phyloP scores from a whole-genome alignment of 1,140 invertebrate species.

The Octopus bimaculoides region DNA sequence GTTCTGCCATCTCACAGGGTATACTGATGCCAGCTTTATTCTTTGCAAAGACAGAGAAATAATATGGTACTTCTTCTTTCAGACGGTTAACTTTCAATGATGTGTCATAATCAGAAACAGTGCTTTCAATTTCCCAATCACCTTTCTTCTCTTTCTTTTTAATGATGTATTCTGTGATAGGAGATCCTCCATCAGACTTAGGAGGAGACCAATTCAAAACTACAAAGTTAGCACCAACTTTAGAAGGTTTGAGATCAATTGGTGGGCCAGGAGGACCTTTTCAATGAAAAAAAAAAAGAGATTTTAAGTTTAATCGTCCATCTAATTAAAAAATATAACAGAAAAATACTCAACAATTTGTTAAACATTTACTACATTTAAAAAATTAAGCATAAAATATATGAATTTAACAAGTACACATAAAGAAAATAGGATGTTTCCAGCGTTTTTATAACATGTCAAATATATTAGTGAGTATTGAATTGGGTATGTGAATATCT shows the following conservation, averaged over 20 bases:
- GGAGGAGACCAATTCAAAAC: conserved; percentile 91
- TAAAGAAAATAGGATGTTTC: too few relatives aligned
- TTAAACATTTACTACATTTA: too few relatives aligned
- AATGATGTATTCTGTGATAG: conserved; percentile 63
- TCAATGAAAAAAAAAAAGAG: conserved; percentile 8
- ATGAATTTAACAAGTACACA: too few relatives aligned
- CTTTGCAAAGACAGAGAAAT: conserved; percentile 88
- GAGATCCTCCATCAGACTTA: conserved; percentile 85
- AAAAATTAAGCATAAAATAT: too few relatives aligned
- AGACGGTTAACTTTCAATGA: conserved; percentile 82
- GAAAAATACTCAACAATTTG: too few relatives aligned
- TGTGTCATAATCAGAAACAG: conserved; percentile 74
- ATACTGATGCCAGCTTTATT: conserved; percentile 92
- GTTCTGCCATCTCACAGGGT: conserved; percentile 72
- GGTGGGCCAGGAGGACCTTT: conserved; percentile 73
- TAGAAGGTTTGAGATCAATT: conserved; percentile 86
- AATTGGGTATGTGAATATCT: too few relatives aligned
- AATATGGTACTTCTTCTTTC: conserved; percentile 81
- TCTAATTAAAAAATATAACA: too few relatives aligned
- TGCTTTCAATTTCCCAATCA: conserved; percentile 45
- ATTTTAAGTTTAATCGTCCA: background rate
- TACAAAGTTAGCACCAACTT: conserved; percentile 90
- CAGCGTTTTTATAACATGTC: too few relatives aligned
- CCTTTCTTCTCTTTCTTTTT: conserved; percentile 29
- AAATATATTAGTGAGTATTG: too few relatives aligned